Percentiles rank a stretch among this genome's conserved stretches.
phyloP scores from a whole-genome alignment of 2,888 invertebrate genomes.

The Buathra laborator region DNA sequence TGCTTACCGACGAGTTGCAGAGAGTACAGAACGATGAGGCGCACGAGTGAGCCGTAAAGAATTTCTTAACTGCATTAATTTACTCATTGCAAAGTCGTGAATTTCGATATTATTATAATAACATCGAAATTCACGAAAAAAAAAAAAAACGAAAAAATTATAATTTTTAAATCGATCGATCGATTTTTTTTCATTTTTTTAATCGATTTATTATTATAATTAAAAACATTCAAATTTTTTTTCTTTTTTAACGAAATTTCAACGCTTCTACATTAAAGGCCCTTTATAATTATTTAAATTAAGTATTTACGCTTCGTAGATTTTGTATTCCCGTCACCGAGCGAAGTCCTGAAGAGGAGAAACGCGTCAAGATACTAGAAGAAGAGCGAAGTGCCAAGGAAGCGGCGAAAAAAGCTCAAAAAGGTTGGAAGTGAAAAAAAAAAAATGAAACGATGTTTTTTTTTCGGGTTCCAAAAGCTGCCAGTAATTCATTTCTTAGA shows the following conservation, averaged over 20 bases:
- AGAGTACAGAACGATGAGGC: slow-evolving; percentile 78
- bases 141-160: too few species aligned
- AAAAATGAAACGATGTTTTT: not conserved
- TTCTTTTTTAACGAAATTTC: not conserved
- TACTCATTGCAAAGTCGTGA: not conserved
- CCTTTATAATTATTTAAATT: not conserved
- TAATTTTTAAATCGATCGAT: too few species aligned
- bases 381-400: slow-evolving; percentile 80
- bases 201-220: too few species aligned
- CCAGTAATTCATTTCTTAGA: too few species aligned
- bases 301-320: slow-evolving; percentile 65
- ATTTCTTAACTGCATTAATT: not conserved
- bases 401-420: slow-evolving; percentile 78
- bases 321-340: slow-evolving; percentile 83
- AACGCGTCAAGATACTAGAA: slow-evolving; percentile 77
- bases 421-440: slow-evolving; percentile 73
- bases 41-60: slow-evolving; percentile 76
- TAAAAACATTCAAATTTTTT: not conserved
- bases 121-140: too few species aligned
- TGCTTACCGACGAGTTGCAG: slow-evolving; percentile 89
- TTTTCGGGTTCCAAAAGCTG: too few species aligned
- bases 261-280: not conserved
- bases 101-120: not conserved
- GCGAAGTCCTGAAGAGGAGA: slow-evolving; percentile 86
- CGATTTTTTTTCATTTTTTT: too few species aligned